These are phyloP conservation scores for Orchestes rusci DNA, from an alignment of 2,888 invertebrate genomes.

Conservation along the genomic window DNA sequence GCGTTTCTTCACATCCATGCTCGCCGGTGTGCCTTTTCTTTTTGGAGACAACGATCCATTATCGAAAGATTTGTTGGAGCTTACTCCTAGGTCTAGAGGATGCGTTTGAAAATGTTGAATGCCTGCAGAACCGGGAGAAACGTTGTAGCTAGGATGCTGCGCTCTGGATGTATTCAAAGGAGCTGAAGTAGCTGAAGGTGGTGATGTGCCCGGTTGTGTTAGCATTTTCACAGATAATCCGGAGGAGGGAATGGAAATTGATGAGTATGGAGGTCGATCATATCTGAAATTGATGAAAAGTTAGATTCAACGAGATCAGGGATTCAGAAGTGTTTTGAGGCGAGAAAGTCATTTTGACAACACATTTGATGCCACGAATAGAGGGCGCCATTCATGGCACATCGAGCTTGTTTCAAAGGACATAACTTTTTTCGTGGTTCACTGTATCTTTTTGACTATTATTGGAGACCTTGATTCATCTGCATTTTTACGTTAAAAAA, in stretches of 20 bases:
- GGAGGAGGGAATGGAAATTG: constrained; percentile 25
- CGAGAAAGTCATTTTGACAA: too few relatives aligned
- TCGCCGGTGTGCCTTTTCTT: constrained; percentile 49
- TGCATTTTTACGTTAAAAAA: too few relatives aligned
- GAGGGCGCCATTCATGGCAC: too few relatives aligned
- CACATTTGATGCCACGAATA: too few relatives aligned
- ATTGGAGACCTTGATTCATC: too few relatives aligned
- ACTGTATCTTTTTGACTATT: too few relatives aligned
- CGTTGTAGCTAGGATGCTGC: constrained; percentile 29
- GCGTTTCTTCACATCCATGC: constrained; percentile 58
- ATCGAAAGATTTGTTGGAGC: constrained; percentile 43
- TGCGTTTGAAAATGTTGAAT: constrained; percentile 60
- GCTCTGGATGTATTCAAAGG: constrained; percentile 40
- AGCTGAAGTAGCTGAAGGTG: constrained; percentile 43
- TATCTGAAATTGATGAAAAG: constrained; percentile 20
- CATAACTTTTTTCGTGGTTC: not conserved
- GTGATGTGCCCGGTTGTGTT: constrained; percentile 48
- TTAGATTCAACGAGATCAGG: not conserved
- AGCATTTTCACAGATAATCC: constrained; percentile 39
- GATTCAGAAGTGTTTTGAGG: too few relatives aligned
- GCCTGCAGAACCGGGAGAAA: constrained; percentile 35
- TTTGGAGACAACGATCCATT: constrained; percentile 49
- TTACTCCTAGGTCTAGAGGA: constrained; percentile 68
- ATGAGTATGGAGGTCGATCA: constrained; percentile 20
- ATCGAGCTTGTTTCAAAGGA: too few relatives aligned